phyloP scores from a whole-genome alignment of 2,113 vertebrate species.

The Cettia cetti region DNA sequence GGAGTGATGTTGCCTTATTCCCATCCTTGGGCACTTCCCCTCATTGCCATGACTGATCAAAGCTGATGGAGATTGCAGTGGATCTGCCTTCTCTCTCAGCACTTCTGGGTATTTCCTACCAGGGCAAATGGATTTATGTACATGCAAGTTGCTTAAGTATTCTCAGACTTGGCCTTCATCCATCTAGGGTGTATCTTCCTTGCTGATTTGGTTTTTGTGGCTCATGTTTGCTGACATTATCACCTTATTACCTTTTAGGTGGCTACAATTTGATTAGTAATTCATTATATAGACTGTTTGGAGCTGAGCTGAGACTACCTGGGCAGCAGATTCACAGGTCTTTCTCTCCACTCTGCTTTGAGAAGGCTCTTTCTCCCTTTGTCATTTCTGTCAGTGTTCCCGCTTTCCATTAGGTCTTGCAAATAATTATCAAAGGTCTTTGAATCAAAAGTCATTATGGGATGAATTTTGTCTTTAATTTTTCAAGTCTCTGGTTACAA shows the following conservation, averaged over 20 bases:
- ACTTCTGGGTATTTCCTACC: background rate
- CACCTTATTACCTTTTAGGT: background rate
- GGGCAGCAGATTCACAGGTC: background rate
- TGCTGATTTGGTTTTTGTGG: background rate
- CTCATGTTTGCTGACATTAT: background rate
- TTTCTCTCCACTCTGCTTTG: background rate
- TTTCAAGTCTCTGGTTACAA: background rate
- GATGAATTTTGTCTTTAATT: background rate
- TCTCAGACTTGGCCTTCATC: background rate
- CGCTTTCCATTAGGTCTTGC: background rate
- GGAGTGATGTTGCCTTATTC: background rate
- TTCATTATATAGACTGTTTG: background rate
- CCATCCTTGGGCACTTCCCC: background rate
- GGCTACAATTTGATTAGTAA: background rate
- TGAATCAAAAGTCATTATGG: background rate
- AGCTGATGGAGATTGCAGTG: background rate
- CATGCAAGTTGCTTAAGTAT: background rate
- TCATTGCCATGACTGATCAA: background rate
- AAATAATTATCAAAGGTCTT: background rate
- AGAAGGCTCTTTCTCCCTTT: background rate
- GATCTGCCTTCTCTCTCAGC: background rate
- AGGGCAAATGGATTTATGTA: rapidly evolving
- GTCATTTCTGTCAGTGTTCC: background rate
- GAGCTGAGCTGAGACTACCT: background rate
- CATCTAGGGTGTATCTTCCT: background rate